Percentiles rank a stretch among this genome's conserved stretches.
These are phyloP conservation scores for Phasia obesa DNA, from an alignment of 2,888 invertebrate species.

Conservation along the genomic window DNA sequence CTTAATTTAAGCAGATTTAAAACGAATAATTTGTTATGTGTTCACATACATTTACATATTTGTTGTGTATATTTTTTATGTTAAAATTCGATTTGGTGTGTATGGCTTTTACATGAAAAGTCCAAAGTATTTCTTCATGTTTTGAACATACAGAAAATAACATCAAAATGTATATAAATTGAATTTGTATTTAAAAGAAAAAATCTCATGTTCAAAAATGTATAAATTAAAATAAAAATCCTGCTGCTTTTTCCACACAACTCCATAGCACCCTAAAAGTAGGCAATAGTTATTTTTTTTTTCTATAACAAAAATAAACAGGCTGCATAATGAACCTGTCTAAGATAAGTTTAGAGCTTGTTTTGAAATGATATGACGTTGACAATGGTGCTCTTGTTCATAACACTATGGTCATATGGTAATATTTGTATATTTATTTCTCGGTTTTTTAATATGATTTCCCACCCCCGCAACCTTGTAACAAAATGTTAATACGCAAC, in stretches of 20 bases:
- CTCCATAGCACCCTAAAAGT: constrained; percentile 11
- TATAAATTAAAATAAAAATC: neutral
- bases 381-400: too few species aligned
- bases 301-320: constrained; percentile 20
- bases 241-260: neutral
- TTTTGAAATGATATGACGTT: constrained; percentile 18
- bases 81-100: too few species aligned
- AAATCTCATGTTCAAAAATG: neutral
- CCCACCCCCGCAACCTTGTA: constrained; percentile 56
- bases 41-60: neutral
- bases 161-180: constrained; percentile 71
- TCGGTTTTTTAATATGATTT: neutral
- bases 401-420: neutral
- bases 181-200: constrained; percentile 59
- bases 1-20: too few species aligned
- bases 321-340: constrained; percentile 50
- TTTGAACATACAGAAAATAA: constrained; percentile 3
- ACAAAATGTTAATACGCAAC: constrained; percentile 68
- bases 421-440: constrained; percentile 25
- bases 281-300: constrained; percentile 29
- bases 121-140: neutral
- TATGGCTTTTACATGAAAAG: constrained; percentile 30
- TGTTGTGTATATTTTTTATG: neutral
- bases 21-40: too few species aligned
- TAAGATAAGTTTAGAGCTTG: neutral